Conservation (phyloP, 2,113 vertebrate genomes). For the Menura novaehollandiae region DNA sequence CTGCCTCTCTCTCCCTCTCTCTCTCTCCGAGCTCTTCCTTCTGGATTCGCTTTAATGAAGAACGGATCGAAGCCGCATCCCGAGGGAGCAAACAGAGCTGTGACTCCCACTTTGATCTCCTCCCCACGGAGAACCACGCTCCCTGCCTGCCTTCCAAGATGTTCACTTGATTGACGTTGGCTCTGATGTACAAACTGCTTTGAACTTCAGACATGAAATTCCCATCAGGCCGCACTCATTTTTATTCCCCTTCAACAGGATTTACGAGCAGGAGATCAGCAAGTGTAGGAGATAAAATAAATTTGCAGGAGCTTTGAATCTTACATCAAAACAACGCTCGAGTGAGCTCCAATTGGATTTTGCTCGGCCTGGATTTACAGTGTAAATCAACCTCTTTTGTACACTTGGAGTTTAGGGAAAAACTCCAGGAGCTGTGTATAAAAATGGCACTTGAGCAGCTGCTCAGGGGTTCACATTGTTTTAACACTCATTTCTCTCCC, state of each 20-base stretch:
- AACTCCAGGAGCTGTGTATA: neutral
- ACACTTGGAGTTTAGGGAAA: conserved; percentile 31
- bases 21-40: conserved; percentile 44
- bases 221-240: conserved; percentile 89
- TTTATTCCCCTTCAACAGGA: conserved; percentile 90
- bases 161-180: conserved; percentile 84
- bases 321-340: conserved; percentile 79
- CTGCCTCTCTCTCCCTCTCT: neutral
- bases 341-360: conserved; percentile 77
- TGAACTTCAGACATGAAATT: conserved; percentile 92
- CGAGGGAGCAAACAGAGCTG: conserved; percentile 78
- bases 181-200: conserved; percentile 89
- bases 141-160: conserved; percentile 74
- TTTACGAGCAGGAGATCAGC: conserved; percentile 87
- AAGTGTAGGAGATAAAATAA: conserved; percentile 88
- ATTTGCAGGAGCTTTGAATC: conserved; percentile 92
- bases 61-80: conserved; percentile 77
- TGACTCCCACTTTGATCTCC: conserved; percentile 82
- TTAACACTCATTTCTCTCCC: neutral
- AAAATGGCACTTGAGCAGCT: neutral
- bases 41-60: conserved; percentile 80
- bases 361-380: conserved; percentile 71
- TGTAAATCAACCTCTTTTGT: conserved; percentile 76
- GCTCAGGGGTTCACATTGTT: neutral
- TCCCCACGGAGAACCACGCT: conserved; percentile 75